These are phyloP conservation scores for Drosophila cardini DNA, from an alignment of 1,140 invertebrate genomes.

Conservation along the genomic window DNA sequence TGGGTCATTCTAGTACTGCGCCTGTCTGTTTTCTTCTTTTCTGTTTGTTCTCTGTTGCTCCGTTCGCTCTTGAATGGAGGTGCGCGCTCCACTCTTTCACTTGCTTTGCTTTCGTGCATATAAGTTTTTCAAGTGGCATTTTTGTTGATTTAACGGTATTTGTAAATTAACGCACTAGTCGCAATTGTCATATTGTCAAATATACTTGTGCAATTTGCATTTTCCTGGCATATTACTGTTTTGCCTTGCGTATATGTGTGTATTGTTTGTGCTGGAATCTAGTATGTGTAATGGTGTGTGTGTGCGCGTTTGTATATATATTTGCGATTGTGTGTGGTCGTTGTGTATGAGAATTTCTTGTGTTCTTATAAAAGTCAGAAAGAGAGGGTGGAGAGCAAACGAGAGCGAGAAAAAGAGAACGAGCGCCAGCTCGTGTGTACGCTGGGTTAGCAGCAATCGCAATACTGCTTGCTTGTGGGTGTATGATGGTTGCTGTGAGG, in stretches of 20 bases:
- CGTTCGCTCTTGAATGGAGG: constrained; percentile 29
- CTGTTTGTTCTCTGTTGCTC: constrained; percentile 45
- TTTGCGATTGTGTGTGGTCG: constrained; percentile 3
- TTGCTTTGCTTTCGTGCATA: constrained; percentile 19
- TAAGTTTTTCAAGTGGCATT: constrained; percentile 41
- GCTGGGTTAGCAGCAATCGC: constrained; percentile 46
- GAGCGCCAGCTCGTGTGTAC: constrained; percentile 25
- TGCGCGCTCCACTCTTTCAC: constrained; percentile 19
- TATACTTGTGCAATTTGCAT: constrained; percentile 51
- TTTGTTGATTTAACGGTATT: constrained; percentile 58
- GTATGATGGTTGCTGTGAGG: constrained; percentile 28
- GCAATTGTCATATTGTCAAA: constrained; percentile 63
- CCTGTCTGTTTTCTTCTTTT: constrained; percentile 50
- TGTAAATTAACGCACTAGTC: constrained; percentile 56
- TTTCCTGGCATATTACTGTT: constrained; percentile 20
- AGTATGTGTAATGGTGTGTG: not conserved
- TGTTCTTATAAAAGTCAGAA: constrained; percentile 37
- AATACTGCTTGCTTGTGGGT: constrained; percentile 47
- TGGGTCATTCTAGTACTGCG: constrained; percentile 54
- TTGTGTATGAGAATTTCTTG: constrained; percentile 41
- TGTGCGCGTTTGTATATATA: constrained; percentile 22
- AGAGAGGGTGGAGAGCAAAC: constrained; percentile 4
- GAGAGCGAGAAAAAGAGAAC: constrained; percentile 7
- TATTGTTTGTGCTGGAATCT: constrained; percentile 58
- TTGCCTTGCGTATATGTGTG: constrained; percentile 17